Conservation (phyloP, 1,140 invertebrate genomes). For the Onthophagus taurus region DNA sequence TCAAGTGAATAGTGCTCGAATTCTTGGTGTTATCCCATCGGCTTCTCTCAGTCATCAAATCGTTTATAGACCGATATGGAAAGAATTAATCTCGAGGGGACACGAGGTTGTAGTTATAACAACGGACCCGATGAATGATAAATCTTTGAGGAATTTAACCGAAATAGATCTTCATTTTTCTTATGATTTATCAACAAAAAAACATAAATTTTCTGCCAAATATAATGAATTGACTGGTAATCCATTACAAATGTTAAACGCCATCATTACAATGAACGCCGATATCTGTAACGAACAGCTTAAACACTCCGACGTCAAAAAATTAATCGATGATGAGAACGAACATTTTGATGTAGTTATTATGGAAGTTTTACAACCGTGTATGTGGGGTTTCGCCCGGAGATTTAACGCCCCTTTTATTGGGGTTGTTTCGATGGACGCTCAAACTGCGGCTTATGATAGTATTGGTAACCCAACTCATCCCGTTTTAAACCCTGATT, state of each 20-base stretch:
- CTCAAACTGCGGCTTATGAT: constrained; percentile 13
- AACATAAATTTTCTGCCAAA: constrained; percentile 3
- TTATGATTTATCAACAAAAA: constrained; percentile 1
- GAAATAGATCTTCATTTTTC: constrained; percentile 18
- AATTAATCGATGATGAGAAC: constrained; percentile 21
- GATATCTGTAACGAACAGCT: constrained; percentile 14
- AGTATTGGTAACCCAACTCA: constrained; percentile 37
- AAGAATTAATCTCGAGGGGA: constrained; percentile 24
- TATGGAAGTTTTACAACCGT: constrained; percentile 24
- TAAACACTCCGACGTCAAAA: constrained; percentile 31
- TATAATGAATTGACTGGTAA: not conserved
- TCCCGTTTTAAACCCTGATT: constrained; percentile 37
- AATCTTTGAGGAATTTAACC: constrained; percentile 18
- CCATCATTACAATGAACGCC: constrained; percentile 8
- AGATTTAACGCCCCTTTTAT: constrained; percentile 26
- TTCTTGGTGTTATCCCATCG: constrained; percentile 12
- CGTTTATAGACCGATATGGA: constrained; percentile 16
- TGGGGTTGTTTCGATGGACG: constrained; percentile 18
- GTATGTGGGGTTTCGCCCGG: constrained; percentile 18
- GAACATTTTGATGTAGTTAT: constrained; percentile 29
- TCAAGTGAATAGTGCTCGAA: constrained; percentile 13
- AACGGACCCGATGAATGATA: constrained; percentile 21
- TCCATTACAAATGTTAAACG: constrained; percentile 1
- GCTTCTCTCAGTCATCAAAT: constrained; percentile 18
- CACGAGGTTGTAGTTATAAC: constrained; percentile 31